These are phyloP conservation scores for Cephus rjabovi DNA, from an alignment of 2,888 invertebrate species.

Conservation along the genomic window DNA sequence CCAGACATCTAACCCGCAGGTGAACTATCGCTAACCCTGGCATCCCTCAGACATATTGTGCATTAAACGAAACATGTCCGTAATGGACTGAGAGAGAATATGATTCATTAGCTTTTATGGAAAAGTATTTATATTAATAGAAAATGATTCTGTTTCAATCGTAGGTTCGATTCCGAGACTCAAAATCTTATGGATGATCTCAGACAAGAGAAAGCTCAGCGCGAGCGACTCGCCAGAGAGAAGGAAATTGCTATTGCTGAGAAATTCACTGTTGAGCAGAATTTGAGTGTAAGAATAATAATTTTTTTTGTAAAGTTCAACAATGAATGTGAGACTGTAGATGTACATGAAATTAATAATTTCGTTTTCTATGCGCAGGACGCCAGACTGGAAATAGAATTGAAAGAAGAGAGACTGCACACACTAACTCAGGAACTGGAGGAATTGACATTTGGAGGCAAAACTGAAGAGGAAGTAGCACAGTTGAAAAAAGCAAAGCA, in stretches of 20 bases:
- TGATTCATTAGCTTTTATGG: neutral
- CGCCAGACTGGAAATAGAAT: slow-evolving; percentile 86
- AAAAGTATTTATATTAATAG: neutral
- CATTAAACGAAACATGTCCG: slow-evolving; percentile 1
- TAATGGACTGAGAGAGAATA: neutral
- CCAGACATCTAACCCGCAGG: slow-evolving; percentile 8
- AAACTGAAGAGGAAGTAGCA: slow-evolving; percentile 88
- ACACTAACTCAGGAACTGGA: slow-evolving; percentile 86
- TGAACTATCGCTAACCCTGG: slow-evolving; percentile 39
- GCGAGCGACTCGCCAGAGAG: slow-evolving; percentile 85
- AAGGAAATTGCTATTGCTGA: slow-evolving; percentile 87
- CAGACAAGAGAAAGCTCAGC: slow-evolving; percentile 81
- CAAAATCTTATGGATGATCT: slow-evolving; percentile 85
- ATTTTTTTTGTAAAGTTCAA: neutral
- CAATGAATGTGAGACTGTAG: neutral
- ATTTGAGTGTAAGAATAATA: slow-evolving; percentile 77
- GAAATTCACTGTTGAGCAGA: slow-evolving; percentile 88
- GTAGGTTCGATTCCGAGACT: slow-evolving; percentile 86
- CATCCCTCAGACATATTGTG: slow-evolving; percentile 19
- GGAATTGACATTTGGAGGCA: slow-evolving; percentile 82
- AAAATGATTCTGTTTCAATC: slow-evolving; percentile 5
- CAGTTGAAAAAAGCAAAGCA: slow-evolving; percentile 85
- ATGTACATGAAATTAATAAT: neutral
- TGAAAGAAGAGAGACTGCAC: slow-evolving; percentile 87
- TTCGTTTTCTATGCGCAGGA: slow-evolving; percentile 71